These are phyloP conservation scores for Myotis daubentonii DNA, from an alignment of 2,797 vertebrate species.

Conservation along the genomic window DNA sequence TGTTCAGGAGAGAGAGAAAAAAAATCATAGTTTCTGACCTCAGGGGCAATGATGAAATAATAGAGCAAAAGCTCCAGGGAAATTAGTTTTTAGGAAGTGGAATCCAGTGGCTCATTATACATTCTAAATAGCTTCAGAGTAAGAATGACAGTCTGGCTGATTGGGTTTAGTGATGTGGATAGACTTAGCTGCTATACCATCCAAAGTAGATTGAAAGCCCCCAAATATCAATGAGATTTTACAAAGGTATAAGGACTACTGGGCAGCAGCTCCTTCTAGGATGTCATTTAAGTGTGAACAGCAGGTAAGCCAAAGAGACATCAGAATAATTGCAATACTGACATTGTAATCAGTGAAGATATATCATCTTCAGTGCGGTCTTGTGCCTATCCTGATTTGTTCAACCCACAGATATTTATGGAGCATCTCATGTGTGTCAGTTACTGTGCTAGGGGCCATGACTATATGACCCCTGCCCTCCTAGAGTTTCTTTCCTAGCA, in stretches of 20 bases:
- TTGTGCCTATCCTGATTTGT: neutral
- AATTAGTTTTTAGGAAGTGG: constrained; percentile 78
- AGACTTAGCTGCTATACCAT: constrained; percentile 58
- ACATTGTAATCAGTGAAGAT: neutral
- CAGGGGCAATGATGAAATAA: constrained; percentile 76
- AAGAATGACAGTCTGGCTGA: constrained; percentile 65
- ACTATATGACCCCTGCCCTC: neutral
- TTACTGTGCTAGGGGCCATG: neutral
- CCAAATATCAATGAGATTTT: constrained; percentile 32
- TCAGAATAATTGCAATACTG: neutral
- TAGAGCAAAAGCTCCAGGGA: constrained; percentile 74
- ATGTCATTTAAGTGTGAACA: constrained; percentile 19
- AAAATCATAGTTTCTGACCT: constrained; percentile 74
- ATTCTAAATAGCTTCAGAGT: constrained; percentile 73
- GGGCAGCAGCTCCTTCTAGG: neutral
- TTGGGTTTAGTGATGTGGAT: constrained; percentile 70
- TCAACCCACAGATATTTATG: neutral
- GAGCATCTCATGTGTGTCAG: neutral
- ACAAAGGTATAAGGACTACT: neutral
- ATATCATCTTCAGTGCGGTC: neutral
- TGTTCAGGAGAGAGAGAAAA: constrained; percentile 51
- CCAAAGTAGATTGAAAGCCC: constrained; percentile 40
- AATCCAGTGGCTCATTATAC: constrained; percentile 68
- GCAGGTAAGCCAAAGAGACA: neutral
- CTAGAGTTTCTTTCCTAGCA: neutral